Evolutionary conservation across 2,888 invertebrate genomes (phyloP).

Genomic region (Entomobrya multifasciata): DNA sequence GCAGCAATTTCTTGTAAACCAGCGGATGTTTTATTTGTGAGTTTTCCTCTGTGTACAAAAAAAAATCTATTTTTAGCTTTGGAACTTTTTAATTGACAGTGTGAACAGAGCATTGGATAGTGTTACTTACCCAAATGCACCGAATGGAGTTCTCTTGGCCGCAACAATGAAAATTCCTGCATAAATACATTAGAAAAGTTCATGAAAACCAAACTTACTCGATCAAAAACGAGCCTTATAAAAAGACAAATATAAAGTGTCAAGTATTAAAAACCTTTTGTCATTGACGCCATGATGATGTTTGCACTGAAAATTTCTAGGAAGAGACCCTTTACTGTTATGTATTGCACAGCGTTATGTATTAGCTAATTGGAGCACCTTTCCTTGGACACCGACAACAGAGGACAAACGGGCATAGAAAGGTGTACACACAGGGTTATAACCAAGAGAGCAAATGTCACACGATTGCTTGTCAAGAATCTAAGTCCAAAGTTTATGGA

Average conservation of each 20-base stretch:
- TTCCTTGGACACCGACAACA: no score
- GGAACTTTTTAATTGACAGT: no score
- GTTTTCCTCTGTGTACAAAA: constrained; percentile 84
- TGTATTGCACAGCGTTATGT: no score
- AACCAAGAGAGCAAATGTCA: no score
- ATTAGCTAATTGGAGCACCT: no score
- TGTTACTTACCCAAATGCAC: constrained; percentile 91
- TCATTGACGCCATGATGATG: constrained; percentile 39
- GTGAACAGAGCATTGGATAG: no score
- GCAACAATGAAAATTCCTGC: constrained; percentile 95
- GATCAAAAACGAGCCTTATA: no score
- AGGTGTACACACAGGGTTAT: no score
- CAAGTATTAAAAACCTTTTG: neutral
- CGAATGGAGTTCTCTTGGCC: constrained; percentile 98
- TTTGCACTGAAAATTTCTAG: neutral
- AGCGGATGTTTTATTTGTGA: constrained; percentile 87
- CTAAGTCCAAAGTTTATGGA: neutral
- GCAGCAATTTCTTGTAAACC: constrained; percentile 92
- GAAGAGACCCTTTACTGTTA: neutral
- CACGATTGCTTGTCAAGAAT: no score
- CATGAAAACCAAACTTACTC: no score
- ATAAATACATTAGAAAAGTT: neutral
- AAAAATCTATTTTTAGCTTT: no score
- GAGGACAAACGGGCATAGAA: no score
- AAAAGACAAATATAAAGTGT: neutral